These are phyloP conservation scores for Papilio dardanus DNA, from an alignment of 1,140 invertebrate species.

Conservation along the genomic window DNA sequence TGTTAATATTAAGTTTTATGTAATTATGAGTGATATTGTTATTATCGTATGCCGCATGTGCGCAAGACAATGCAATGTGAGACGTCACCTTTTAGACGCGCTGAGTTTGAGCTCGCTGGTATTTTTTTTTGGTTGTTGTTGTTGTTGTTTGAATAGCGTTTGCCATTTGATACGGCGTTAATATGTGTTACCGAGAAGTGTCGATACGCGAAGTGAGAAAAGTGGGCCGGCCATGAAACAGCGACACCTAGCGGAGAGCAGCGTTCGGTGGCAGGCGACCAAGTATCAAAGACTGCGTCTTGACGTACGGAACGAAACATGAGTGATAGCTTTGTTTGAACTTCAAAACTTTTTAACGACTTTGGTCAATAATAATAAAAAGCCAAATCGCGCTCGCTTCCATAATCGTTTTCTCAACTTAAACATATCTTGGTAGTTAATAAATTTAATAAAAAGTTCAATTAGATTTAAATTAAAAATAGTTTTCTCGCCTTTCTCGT, in stretches of 20 bases:
- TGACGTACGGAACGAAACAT: conserved; percentile 78
- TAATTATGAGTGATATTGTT: conserved; percentile 38
- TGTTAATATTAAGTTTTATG: conserved; percentile 41
- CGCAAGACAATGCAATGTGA: conserved; percentile 58
- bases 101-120: conserved; percentile 33
- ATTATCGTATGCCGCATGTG: conserved; percentile 38
- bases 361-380: conserved; percentile 49
- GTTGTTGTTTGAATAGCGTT: conserved; percentile 41
- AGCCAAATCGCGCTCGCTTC: conserved; percentile 81
- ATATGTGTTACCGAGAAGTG: conserved; percentile 61
- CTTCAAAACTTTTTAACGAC: conserved; percentile 42
- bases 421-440: conserved; percentile 76
- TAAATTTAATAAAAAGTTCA: conserved; percentile 51
- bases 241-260: conserved; percentile 66
- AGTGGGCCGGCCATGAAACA: conserved; percentile 79
- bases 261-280: conserved; percentile 73
- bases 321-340: conserved; percentile 55
- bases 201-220: conserved; percentile 69
- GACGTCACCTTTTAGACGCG: conserved; percentile 53
- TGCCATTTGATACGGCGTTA: conserved; percentile 46
- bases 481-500: conserved; percentile 76
- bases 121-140: conserved; percentile 21
- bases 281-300: conserved; percentile 78
- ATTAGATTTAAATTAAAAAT: conserved; percentile 67
- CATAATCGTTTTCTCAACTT: conserved; percentile 69